Evolutionary conservation across 2,888 invertebrate genomes (phyloP).

Genomic region (Liodrosophila aerea): DNA sequence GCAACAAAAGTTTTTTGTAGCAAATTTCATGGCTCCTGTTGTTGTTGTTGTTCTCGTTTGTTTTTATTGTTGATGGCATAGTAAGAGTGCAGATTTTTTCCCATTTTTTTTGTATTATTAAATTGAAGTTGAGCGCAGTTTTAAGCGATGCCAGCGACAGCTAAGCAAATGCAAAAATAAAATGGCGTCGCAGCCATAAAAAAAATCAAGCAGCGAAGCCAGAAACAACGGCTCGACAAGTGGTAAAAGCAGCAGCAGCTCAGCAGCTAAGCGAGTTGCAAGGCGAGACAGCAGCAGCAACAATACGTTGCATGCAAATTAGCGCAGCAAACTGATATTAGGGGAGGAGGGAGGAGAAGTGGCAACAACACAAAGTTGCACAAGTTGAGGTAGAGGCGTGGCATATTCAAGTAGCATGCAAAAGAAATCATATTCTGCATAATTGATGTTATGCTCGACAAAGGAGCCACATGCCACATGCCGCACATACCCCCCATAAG

Average conservation of each 20-base stretch:
- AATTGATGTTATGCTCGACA: neutral
- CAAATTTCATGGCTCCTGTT: constrained; percentile 22
- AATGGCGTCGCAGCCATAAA: constrained; percentile 29
- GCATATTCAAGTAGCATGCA: neutral
- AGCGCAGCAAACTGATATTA: no score
- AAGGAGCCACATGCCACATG: neutral
- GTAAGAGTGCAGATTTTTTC: constrained; percentile 32
- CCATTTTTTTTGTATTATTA: constrained; percentile 43
- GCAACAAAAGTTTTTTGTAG: constrained; percentile 41
- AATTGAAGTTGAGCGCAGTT: constrained; percentile 70
- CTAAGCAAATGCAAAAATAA: constrained; percentile 52
- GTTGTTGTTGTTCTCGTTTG: constrained; percentile 40
- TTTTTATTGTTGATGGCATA: constrained; percentile 43
- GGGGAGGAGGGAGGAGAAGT: no score
- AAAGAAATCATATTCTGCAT: constrained; percentile 7
- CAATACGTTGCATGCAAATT: no score
- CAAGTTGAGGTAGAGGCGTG: no score
- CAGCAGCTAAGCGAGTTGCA: no score
- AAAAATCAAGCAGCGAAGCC: neutral
- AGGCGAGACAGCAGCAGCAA: neutral
- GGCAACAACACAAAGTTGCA: no score
- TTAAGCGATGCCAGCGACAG: constrained; percentile 30
- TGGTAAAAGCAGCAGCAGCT: neutral
- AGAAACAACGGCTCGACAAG: neutral
- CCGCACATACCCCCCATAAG: no score